Base-by-base conservation (phyloP, 2,888 invertebrate genomes). In the Monoplex corrugatus region DNA sequence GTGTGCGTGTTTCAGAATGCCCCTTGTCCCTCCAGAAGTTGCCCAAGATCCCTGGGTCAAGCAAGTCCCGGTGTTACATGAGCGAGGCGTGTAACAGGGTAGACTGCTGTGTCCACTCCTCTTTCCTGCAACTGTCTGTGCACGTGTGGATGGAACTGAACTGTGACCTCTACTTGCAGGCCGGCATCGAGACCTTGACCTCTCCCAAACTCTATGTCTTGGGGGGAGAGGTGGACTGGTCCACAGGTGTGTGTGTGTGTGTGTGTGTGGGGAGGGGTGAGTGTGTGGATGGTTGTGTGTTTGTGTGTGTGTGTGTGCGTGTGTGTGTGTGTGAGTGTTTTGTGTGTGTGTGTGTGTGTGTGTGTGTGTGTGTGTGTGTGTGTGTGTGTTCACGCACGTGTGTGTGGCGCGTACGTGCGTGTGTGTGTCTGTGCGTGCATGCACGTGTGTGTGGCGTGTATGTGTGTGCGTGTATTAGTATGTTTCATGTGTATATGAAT, bases 51-150 rank as follows among this genome's bases (percentile, higher is more conserved):
- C 91, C 92, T 13, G 38, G 83, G 13, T 90, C 92, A 5, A 35
- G 80, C 19, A 87, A 90, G 8, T 40, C 91, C 32, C 72, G 84
- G 3, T 92, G 93, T 78, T 89, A 89, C 86, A 32, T 92, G 13
- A 87, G 87, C 8, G 88, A 85, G 28, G 87, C 91, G 16, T 93
- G 93, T 86, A 92, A 92, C 1, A 72, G 86, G n/a, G 84, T 93
- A 3, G 91, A 92, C 78, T 93, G 92, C 50, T 93, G 93, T 88
- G 50, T 91, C 38, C 63, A 89, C 44, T 88, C 91, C 16, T 80
- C 50, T 5, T 84, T 90, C 87, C 86, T 90, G 43, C 89, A 78
- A 57, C 87, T 90, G 86, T 85, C 90, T 23, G 86, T 91, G 87
- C 82, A 89, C 63, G 89, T 86, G 40, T 85, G 88, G 88, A 45